Evolutionary conservation across 2,888 invertebrate genomes (phyloP).

Genomic region (Hermaeophaga mercurialis): DNA sequence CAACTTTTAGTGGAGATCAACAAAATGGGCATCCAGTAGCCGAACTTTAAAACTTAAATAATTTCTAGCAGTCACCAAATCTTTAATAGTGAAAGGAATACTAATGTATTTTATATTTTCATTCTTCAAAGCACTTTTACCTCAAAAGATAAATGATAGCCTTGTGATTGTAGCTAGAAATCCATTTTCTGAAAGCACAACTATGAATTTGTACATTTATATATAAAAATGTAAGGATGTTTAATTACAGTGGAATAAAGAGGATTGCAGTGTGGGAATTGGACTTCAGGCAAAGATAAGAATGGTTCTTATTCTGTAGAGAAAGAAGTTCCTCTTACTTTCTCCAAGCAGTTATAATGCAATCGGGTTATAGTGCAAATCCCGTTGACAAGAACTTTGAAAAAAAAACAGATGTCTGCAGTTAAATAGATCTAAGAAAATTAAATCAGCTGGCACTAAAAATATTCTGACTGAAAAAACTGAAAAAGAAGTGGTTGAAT

Average conservation of each 20-base stretch:
- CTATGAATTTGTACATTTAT: slow-evolving; percentile 90
- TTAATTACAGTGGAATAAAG: slow-evolving; percentile 83
- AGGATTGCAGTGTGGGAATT: slow-evolving; percentile 90
- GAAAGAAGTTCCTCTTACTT: slow-evolving; percentile 72
- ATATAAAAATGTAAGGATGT: slow-evolving; percentile 76
- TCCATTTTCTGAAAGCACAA: slow-evolving; percentile 81
- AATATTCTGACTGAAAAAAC: slow-evolving; percentile 94
- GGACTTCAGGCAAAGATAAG: slow-evolving; percentile 76
- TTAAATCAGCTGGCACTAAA: slow-evolving; percentile 84
- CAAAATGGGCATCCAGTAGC: slow-evolving; percentile 30
- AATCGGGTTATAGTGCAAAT: slow-evolving; percentile 82
- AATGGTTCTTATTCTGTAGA: slow-evolving; percentile 78
- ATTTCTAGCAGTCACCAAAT: slow-evolving; percentile 83
- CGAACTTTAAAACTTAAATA: slow-evolving; percentile 68
- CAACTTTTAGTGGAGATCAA: slow-evolving; percentile 14
- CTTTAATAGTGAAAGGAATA: slow-evolving; percentile 83
- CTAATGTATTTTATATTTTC: slow-evolving; percentile 93
- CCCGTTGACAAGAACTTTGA: slow-evolving; percentile 73
- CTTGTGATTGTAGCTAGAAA: slow-evolving; percentile 67
- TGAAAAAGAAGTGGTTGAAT: slow-evolving; percentile 77
- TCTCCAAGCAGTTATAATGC: slow-evolving; percentile 88
- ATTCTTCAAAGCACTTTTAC: slow-evolving; percentile 75
- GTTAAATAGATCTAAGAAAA: slow-evolving; percentile 78
- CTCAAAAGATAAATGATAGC: slow-evolving; percentile 57
- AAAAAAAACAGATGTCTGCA: slow-evolving; percentile 72